Evolutionary conservation across 1,140 invertebrate species (phyloP).

Genomic region (Periplaneta americana): DNA sequence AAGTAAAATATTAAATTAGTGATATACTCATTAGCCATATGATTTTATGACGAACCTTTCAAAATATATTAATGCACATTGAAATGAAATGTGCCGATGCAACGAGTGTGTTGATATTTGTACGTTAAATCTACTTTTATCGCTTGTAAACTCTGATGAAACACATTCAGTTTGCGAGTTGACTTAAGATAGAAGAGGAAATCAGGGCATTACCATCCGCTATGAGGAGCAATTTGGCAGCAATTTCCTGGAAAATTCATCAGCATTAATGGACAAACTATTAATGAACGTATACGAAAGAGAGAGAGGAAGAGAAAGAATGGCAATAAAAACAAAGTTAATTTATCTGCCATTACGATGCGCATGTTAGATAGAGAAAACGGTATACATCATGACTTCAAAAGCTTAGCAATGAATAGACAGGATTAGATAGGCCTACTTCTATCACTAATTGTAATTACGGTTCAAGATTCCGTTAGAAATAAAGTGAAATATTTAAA

Average conservation of each 20-base stretch:
- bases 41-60: too few relatives aligned
- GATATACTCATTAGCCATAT: too few relatives aligned
- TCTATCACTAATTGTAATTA: not conserved
- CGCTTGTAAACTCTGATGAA: not conserved
- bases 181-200: not conserved
- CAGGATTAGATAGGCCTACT: not conserved
- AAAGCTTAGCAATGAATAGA: not conserved
- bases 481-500: too few relatives aligned
- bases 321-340: not conserved
- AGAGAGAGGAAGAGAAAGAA: not conserved
- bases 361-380: not conserved
- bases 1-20: too few relatives aligned
- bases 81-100: too few relatives aligned
- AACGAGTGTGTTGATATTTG: not conserved
- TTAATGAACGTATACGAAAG: not conserved
- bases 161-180: not conserved
- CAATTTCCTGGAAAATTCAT: slow-evolving; percentile 9
- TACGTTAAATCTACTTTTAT: not conserved
- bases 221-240: not conserved
- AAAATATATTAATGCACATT: too few relatives aligned
- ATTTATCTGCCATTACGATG: not conserved
- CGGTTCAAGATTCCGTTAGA: too few relatives aligned
- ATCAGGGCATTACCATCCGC: not conserved
- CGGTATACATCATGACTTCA: not conserved
- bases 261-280: slow-evolving; percentile 10